Percentiles rank a stretch among this genome's conserved stretches.
Evolutionary conservation across 2,797 vertebrate species (phyloP).

Genomic region (Semotilus atromaculatus): DNA sequence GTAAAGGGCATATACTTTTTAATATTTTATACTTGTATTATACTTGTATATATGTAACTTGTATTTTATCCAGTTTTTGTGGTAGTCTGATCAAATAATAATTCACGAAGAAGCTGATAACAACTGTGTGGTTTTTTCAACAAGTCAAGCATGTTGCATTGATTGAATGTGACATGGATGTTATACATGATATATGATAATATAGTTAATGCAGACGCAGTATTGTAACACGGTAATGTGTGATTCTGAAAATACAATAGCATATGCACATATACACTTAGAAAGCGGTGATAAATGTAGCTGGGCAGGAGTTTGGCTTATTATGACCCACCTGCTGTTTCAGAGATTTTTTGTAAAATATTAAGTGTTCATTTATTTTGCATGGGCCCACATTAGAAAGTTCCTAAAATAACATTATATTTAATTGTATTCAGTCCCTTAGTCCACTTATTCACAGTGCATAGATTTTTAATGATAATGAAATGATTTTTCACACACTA

Average conservation of each 20-base stretch:
- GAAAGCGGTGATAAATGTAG: background rate
- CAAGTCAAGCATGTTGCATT: background rate
- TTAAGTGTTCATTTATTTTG: conserved; percentile 59
- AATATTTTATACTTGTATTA: too few species aligned
- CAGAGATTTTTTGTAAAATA: conserved; percentile 56
- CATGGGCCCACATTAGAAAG: conserved; percentile 64
- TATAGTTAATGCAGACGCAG: background rate
- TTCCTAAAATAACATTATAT: conserved; percentile 33
- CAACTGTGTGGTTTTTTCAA: background rate
- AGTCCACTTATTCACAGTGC: conserved; percentile 27
- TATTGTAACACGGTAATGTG: background rate
- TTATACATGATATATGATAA: background rate
- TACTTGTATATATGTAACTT: too few species aligned
- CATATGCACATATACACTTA: background rate
- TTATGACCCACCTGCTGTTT: conserved; percentile 10
- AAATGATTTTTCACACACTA: conserved; percentile 46
- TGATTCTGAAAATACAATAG: background rate
- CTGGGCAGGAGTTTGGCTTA: conserved; percentile 19
- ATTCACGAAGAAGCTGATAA: background rate
- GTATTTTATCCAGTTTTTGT: background rate
- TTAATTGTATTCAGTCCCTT: conserved; percentile 39
- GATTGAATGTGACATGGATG: background rate
- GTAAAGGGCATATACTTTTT: too few species aligned
- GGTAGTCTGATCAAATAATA: background rate
- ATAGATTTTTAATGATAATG: conserved; percentile 50